Evolutionary conservation across 1,140 invertebrate species (phyloP).

Genomic region (Eupristina koningsbergeri): DNA sequence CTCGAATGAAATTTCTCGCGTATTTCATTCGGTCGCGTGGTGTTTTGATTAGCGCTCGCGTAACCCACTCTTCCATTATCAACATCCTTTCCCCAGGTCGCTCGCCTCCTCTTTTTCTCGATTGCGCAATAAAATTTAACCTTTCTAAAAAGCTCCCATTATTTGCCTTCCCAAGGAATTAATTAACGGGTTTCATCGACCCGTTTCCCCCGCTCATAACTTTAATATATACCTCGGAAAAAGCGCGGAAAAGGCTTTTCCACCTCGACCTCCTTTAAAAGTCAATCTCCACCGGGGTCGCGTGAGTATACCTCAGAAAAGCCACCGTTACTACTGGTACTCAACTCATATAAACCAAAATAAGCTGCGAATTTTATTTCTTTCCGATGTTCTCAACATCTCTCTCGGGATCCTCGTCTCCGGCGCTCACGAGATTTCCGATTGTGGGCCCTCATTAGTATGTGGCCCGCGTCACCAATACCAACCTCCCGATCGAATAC

Average conservation of each 20-base stretch:
- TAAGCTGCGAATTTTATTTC: too few species aligned
- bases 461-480: not conserved
- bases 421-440: not conserved
- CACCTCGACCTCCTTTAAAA: not conserved
- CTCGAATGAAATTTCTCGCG: too few species aligned
- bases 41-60: not conserved
- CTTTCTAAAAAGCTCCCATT: not conserved
- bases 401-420: conserved; percentile 34
- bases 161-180: not conserved
- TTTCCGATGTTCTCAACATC: conserved; percentile 20
- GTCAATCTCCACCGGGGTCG: not conserved
- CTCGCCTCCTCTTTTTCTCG: not conserved
- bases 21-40: not conserved
- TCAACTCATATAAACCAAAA: too few species aligned
- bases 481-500: too few species aligned
- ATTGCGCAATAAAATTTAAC: not conserved
- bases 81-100: not conserved
- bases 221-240: not conserved
- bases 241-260: not conserved
- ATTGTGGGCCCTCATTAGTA: conserved; percentile 22
- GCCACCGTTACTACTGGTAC: too few species aligned
- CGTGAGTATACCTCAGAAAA: too few species aligned
- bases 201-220: too few species aligned
- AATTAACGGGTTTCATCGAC: not conserved
- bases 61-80: not conserved